Evolutionary conservation across 2,797 vertebrate genomes (phyloP), one percentile per base, ranked within the genome.

Genomic region (Craterocephalus amniculus): DNA sequence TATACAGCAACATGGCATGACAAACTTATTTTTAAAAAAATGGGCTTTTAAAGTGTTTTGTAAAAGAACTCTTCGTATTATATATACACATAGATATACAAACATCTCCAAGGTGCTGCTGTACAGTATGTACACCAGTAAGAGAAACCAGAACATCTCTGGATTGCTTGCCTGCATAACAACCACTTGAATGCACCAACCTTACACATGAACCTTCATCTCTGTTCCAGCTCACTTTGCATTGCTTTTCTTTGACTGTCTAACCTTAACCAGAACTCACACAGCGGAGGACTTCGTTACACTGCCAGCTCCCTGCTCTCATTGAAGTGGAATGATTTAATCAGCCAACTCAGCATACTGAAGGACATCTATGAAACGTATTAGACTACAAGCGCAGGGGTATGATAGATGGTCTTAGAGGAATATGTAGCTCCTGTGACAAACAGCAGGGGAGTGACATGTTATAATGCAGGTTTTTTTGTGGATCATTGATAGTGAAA

Each of bases 291-390:
- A 80, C 76, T 87, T 76, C 73, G 83, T 80, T 76, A 78, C 79
- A 72, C 61, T 67, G 81, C 84, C 72, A 78, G 79, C 83, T 83
- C 70, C 68, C 66, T 9, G 57, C 78, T 84, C 67, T 43, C 75
- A 88, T 89, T 89, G 84, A 91, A 89, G 86, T 88, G 79, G 78
- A 86, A 86, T 88, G 87, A 93, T 92, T 91, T 89, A 90, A 92
- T 92, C 90, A 86, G 84, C 82, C 78, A 80, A 83, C 87, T 91
- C 88, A 88, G 89, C 88, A 79, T 88, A 90, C 67, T 89, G 87
- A 93, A 92, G 87, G 86, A 88, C 88, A 90, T 90, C 87, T 87
- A 89, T 91, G 82, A 90, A 90, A 85, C 35, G 59, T 86, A 88
- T 89, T 90, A 86, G 56, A 51, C 74, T 86, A 87, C 84, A 90